Percentiles rank a stretch among this genome's conserved stretches.
These are phyloP conservation scores for Zygogramma bicolorata DNA, from an alignment of 2,888 invertebrate genomes.

Conservation along the genomic window DNA sequence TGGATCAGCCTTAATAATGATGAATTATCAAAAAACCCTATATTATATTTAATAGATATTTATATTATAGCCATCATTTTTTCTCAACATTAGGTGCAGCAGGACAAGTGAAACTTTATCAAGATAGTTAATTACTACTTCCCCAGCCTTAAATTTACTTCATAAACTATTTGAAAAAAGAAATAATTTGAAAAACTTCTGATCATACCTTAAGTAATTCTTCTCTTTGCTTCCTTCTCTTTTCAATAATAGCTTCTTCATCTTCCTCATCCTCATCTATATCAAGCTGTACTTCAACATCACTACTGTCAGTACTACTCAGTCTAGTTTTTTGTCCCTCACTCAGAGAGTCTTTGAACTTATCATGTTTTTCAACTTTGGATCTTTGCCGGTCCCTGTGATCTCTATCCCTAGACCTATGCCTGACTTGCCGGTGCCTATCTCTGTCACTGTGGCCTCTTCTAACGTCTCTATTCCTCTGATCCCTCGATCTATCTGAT, in stretches of 20 bases:
- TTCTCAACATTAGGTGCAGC: too few relatives aligned
- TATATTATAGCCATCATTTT: too few relatives aligned
- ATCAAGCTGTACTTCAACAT: conserved; percentile 80
- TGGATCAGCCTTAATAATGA: too few relatives aligned
- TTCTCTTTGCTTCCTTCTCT: conserved; percentile 87
- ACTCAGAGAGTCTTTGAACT: conserved; percentile 80
- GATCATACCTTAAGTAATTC: conserved; percentile 82
- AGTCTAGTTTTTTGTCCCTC: conserved; percentile 82
- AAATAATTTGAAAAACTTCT: background rate
- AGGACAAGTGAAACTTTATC: too few relatives aligned
- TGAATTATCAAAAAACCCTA: too few relatives aligned
- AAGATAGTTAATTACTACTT: too few relatives aligned
- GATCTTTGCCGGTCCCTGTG: conserved; percentile 60
- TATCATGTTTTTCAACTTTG: conserved; percentile 68
- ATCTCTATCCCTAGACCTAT: conserved; percentile 62
- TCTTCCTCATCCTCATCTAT: conserved; percentile 89
- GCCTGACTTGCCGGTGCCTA: conserved; percentile 54
- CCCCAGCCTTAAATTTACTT: too few relatives aligned
- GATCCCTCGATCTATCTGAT: conserved; percentile 58
- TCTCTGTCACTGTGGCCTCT: conserved; percentile 39
- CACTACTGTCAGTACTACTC: conserved; percentile 79
- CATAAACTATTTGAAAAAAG: background rate
- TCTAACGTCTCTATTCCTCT: conserved; percentile 59
- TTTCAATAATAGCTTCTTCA: conserved; percentile 93
- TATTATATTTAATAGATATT: too few relatives aligned